Percentiles rank a stretch among this genome's conserved stretches.
phyloP scores from a whole-genome alignment of 1,140 invertebrate species.

The Leucophenga varia region DNA sequence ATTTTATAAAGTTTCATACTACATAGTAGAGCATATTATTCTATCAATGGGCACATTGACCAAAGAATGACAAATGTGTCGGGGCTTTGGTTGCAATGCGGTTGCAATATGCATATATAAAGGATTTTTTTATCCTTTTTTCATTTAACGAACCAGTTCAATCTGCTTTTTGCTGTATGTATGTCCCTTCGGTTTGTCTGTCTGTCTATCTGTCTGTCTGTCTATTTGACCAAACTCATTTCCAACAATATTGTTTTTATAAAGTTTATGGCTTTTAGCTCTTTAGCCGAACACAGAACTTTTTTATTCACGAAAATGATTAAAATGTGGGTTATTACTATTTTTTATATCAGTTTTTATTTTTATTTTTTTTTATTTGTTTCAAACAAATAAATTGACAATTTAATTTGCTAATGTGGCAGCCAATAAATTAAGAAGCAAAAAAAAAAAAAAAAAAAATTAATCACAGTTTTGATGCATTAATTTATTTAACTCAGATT shows the following conservation, averaged over 20 bases:
- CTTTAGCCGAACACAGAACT: neutral
- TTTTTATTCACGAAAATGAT: neutral
- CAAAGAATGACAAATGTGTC: conserved; percentile 46
- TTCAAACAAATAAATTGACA: conserved; percentile 49
- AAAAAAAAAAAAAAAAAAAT: no score
- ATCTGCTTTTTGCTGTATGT: no score
- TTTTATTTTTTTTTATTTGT: conserved; percentile 20
- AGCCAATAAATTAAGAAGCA: neutral
- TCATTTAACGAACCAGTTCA: no score
- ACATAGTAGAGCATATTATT: neutral
- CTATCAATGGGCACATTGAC: conserved; percentile 11
- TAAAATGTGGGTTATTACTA: conserved; percentile 24
- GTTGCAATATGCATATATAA: conserved; percentile 37
- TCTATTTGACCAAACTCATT: no score
- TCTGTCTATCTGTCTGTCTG: no score
- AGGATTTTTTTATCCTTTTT: no score
- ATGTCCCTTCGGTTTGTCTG: no score
- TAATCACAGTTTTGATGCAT: no score
- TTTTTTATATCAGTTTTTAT: conserved; percentile 25
- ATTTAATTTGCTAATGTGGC: conserved; percentile 46
- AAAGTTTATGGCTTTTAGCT: conserved; percentile 21
- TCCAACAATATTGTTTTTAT: conserved; percentile 2
- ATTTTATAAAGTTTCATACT: neutral
- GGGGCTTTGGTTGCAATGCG: conserved; percentile 31
- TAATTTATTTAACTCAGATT: no score